Evolutionary conservation across 2,113 vertebrate species (phyloP).

Genomic region (Cavia aperea): DNA sequence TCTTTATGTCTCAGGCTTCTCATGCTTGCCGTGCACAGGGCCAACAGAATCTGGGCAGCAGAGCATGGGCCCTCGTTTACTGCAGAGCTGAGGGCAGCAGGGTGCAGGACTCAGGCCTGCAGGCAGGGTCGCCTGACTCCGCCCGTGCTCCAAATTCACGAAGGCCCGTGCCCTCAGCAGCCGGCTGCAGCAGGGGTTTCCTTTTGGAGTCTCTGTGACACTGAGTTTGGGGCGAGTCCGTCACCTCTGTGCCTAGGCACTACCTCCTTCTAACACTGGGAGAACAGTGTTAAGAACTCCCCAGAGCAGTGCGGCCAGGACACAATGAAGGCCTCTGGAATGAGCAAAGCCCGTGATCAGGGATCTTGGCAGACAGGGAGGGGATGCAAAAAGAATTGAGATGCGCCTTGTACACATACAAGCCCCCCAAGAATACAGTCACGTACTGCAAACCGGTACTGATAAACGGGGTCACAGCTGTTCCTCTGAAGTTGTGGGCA

Average conservation of each 20-base stretch:
- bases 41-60: background rate
- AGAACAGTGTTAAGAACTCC: background rate
- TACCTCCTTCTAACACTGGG: background rate
- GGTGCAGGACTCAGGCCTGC: background rate
- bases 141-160: background rate
- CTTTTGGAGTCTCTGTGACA: background rate
- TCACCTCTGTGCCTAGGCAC: background rate
- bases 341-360: background rate
- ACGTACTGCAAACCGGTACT: background rate
- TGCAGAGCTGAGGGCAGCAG: background rate
- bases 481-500: background rate
- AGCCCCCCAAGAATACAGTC: background rate
- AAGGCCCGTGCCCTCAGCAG: background rate
- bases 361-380: background rate
- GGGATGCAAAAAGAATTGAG: background rate
- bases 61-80: background rate
- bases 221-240: background rate
- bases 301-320: background rate
- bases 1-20: background rate
- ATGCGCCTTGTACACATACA: too few relatives aligned
- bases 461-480: too few relatives aligned
- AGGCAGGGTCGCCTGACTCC: background rate
- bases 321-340: fast-evolving
- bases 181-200: background rate
- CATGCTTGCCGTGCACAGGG: background rate